Evolutionary conservation across 1,140 invertebrate species (phyloP).

Genomic region (Heliconius congener): DNA sequence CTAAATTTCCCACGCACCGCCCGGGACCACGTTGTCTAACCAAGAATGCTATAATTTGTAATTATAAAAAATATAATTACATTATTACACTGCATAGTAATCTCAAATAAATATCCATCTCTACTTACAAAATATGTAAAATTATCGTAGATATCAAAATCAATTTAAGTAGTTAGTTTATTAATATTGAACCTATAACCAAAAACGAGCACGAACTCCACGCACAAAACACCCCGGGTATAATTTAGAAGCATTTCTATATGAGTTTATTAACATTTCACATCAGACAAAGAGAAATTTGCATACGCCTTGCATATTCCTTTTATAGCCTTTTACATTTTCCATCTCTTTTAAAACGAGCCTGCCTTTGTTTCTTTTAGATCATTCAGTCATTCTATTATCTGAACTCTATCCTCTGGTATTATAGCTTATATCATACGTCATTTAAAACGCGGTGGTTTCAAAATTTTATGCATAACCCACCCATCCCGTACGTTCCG

Average conservation of each 20-base stretch:
- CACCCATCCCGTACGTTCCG: constrained; percentile 42
- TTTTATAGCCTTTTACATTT: constrained; percentile 33
- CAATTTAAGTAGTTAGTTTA: not conserved
- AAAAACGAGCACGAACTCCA: not conserved
- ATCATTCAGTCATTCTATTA: constrained; percentile 40
- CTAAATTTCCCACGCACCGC: too few relatives aligned
- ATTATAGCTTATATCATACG: constrained; percentile 42
- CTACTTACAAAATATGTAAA: too few relatives aligned
- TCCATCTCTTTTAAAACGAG: constrained; percentile 33
- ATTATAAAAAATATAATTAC: too few relatives aligned
- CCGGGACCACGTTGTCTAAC: too few relatives aligned
- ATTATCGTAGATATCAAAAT: too few relatives aligned
- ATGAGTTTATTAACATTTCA: constrained; percentile 18
- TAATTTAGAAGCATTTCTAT: constrained; percentile 23
- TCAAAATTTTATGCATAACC: constrained; percentile 56
- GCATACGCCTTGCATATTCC: constrained; percentile 26
- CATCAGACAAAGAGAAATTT: constrained; percentile 34
- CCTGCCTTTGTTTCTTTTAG: constrained; percentile 26
- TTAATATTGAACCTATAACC: not conserved
- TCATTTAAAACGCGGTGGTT: constrained; percentile 35
- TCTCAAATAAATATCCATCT: too few relatives aligned
- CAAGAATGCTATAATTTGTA: too few relatives aligned
- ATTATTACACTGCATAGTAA: too few relatives aligned
- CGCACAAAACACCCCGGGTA: not conserved
- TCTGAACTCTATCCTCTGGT: constrained; percentile 35